These are phyloP conservation scores for Styela plicata DNA, from an alignment of 23 tunicate genomes.

Conservation along the genomic window DNA sequence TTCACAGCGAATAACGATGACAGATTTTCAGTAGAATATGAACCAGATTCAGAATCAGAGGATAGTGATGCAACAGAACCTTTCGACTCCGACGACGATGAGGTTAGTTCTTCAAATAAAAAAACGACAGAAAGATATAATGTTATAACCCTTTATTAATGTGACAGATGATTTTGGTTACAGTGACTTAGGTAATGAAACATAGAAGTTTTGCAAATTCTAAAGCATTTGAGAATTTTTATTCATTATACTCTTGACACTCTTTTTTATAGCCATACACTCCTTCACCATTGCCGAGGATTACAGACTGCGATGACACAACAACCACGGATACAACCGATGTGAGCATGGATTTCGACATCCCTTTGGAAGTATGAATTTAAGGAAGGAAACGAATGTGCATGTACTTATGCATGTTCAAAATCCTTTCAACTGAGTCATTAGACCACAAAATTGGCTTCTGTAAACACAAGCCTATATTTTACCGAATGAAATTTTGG, in stretches of 20 bases:
- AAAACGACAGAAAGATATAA: no score
- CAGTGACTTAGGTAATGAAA: no score
- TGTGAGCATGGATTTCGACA: constrained; percentile 68
- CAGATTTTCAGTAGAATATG: constrained; percentile 34
- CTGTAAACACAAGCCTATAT: no score
- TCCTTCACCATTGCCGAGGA: constrained; percentile 23
- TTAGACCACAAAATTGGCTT: no score
- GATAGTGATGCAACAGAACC: constrained; percentile 50
- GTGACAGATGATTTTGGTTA: no score
- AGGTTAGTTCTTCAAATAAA: no score
- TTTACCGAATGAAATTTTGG: no score
- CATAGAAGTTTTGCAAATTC: no score
- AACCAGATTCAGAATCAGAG: constrained; percentile 38
- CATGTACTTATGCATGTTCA: not conserved
- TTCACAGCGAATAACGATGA: constrained; percentile 10
- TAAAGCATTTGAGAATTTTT: no score
- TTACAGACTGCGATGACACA: not conserved
- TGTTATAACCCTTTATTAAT: no score
- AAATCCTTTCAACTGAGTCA: not conserved
- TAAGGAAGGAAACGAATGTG: not conserved
- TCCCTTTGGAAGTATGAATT: constrained; percentile 42
- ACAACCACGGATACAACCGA: constrained; percentile 25
- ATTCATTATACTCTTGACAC: no score
- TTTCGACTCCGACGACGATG: constrained; percentile 24
- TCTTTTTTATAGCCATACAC: not conserved